Evolutionary conservation across 2,888 invertebrate species (phyloP).

Genomic region (Archips crataeganus): DNA sequence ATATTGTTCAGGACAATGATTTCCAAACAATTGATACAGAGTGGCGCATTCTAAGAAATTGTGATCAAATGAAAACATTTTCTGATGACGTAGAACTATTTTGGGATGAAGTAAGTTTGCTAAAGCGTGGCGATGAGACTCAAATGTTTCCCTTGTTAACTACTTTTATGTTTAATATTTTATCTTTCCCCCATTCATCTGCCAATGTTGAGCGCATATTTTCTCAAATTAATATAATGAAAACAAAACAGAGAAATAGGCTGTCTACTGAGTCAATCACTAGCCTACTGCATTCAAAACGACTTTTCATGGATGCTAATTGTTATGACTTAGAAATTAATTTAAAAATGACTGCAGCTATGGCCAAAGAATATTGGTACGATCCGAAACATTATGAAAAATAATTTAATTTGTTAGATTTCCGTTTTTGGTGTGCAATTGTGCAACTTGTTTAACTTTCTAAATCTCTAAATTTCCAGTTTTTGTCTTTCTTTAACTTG

Average conservation of each 20-base stretch:
- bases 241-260: slow-evolving; percentile 36
- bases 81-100: slow-evolving; percentile 42
- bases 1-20: slow-evolving; percentile 39
- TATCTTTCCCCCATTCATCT: slow-evolving; percentile 42
- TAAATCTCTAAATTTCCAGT: too few relatives aligned
- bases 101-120: slow-evolving; percentile 41
- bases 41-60: slow-evolving; percentile 30
- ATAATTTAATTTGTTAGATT: too few relatives aligned
- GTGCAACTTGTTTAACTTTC: too few relatives aligned
- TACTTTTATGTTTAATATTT: slow-evolving; percentile 40
- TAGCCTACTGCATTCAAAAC: slow-evolving; percentile 35
- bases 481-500: too few relatives aligned
- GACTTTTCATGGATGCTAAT: slow-evolving; percentile 5
- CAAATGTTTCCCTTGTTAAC: slow-evolving; percentile 41
- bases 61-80: slow-evolving; percentile 38
- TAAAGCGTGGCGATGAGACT: slow-evolving; percentile 41
- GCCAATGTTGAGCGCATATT: slow-evolving; percentile 38
- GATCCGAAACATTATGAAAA: too few relatives aligned
- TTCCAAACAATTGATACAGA: slow-evolving; percentile 41
- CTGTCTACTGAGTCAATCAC: slow-evolving; percentile 37
- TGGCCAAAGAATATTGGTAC: too few relatives aligned
- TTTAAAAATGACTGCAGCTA: too few relatives aligned
- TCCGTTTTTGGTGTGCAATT: too few relatives aligned
- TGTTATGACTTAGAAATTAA: too few relatives aligned
- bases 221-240: slow-evolving; percentile 30